Conservation (phyloP, 2,888 invertebrate species). For the Cephus nigrinus region DNA sequence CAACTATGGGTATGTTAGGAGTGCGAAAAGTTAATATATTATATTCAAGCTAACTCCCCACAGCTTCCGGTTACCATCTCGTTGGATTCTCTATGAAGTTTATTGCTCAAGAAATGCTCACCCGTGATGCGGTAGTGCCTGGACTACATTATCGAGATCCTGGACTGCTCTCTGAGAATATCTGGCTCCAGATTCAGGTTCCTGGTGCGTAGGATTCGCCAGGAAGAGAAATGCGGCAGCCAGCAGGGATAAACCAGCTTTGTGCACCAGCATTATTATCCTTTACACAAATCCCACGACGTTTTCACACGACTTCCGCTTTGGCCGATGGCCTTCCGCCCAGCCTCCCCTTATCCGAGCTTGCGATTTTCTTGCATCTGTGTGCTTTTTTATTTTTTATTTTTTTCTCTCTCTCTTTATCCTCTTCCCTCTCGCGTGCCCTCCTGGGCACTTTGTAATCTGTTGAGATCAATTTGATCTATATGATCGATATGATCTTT, state of each 20-base stretch:
- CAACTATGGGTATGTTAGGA: no score
- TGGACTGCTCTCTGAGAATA: conserved; percentile 30
- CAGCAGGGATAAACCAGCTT: background rate
- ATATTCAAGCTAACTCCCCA: no score
- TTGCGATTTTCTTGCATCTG: background rate
- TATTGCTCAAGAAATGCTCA: conserved; percentile 31
- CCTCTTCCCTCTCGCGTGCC: background rate
- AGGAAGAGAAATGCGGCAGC: background rate
- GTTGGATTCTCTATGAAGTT: background rate
- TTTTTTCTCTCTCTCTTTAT: background rate
- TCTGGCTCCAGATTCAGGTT: background rate
- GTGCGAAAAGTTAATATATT: no score
- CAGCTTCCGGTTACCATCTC: no score
- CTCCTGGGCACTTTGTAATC: background rate
- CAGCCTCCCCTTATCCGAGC: background rate
- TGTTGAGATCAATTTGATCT: no score
- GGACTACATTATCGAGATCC: conserved; percentile 48
- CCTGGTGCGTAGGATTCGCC: background rate
- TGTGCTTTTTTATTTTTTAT: background rate
- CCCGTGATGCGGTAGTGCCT: conserved; percentile 47
- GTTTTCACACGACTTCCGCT: no score
- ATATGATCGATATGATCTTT: no score
- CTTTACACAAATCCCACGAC: no score
- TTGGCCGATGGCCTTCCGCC: no score
- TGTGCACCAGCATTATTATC: background rate